Evolutionary conservation across 1,140 invertebrate genomes (phyloP).

Genomic region (Calephelis nemesis): DNA sequence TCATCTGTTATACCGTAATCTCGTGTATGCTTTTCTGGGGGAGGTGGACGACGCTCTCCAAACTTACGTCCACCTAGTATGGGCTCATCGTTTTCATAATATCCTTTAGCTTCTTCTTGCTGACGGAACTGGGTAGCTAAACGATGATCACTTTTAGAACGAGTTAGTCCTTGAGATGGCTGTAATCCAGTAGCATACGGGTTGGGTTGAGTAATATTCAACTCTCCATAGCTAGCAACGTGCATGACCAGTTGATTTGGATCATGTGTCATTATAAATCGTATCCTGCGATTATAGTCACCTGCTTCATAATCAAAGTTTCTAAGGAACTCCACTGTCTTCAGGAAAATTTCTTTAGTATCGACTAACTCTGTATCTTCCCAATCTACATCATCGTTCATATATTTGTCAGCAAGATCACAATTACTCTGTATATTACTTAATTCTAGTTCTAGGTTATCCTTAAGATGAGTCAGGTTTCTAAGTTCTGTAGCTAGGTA

Average conservation of each 20-base stretch:
- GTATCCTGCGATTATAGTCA: conserved; percentile 91
- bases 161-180: conserved; percentile 88
- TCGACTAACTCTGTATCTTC: conserved; percentile 94
- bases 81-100: conserved; percentile 80
- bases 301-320: conserved; percentile 95
- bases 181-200: conserved; percentile 80
- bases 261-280: conserved; percentile 92
- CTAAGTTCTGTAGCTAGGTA: conserved; percentile 91
- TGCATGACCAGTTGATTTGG: conserved; percentile 93
- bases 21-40: conserved; percentile 73
- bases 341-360: conserved; percentile 95
- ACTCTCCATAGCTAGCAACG: conserved; percentile 91
- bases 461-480: conserved; percentile 91
- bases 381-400: conserved; percentile 92
- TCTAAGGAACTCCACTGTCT: conserved; percentile 95
- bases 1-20: conserved; percentile 79
- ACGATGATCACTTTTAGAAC: conserved; percentile 96
- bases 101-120: conserved; percentile 86
- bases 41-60: conserved; percentile 82
- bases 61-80: conserved; percentile 86
- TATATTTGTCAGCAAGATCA: conserved; percentile 96
- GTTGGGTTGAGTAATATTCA: conserved; percentile 86
- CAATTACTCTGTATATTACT: conserved; percentile 96
- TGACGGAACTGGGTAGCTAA: conserved; percentile 93
- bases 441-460: conserved; percentile 95